Percentiles rank a stretch among this genome's conserved stretches.
Conservation (phyloP, 2,888 invertebrate species). For the Antheraea yamamai region DNA sequence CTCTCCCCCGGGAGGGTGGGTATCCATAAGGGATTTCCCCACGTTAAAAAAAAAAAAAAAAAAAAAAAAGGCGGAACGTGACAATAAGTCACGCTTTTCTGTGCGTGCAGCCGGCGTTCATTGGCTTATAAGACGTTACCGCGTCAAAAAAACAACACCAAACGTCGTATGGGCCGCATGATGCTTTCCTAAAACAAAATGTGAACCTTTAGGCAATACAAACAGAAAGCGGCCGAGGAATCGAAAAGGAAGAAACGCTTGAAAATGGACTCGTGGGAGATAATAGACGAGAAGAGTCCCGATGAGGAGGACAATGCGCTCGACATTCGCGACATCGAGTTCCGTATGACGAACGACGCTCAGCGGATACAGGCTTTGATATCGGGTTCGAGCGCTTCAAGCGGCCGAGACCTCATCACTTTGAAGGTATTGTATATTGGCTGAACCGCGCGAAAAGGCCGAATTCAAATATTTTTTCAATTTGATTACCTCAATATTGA, state of each 20-base stretch:
- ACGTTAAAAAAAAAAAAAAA: too few species aligned
- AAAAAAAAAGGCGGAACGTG: too few species aligned
- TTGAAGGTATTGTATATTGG: conserved; percentile 51
- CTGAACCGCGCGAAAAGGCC: neutral
- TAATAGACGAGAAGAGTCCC: conserved; percentile 82
- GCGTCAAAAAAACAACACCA: too few species aligned
- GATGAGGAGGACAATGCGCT: conserved; percentile 76
- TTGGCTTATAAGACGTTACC: too few species aligned
- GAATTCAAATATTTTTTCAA: neutral
- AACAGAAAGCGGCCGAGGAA: conserved; percentile 83
- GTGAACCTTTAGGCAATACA: conserved; percentile 80
- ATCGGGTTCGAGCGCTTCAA: conserved; percentile 62
- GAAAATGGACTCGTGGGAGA: conserved; percentile 86
- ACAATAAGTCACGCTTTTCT: too few species aligned
- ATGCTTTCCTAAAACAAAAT: too few species aligned
- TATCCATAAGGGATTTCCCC: too few species aligned
- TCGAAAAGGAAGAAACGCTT: conserved; percentile 88
- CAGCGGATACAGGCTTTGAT: conserved; percentile 84
- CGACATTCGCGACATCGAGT: conserved; percentile 94
- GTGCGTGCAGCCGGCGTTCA: too few species aligned
- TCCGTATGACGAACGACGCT: conserved; percentile 90
- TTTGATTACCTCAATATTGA: too few species aligned
- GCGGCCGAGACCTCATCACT: conserved; percentile 66
- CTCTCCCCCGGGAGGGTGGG: too few species aligned
- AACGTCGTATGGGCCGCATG: too few species aligned